Evolutionary conservation across 2,113 vertebrate species (phyloP).

Genomic region (Panurus biarmicus): DNA sequence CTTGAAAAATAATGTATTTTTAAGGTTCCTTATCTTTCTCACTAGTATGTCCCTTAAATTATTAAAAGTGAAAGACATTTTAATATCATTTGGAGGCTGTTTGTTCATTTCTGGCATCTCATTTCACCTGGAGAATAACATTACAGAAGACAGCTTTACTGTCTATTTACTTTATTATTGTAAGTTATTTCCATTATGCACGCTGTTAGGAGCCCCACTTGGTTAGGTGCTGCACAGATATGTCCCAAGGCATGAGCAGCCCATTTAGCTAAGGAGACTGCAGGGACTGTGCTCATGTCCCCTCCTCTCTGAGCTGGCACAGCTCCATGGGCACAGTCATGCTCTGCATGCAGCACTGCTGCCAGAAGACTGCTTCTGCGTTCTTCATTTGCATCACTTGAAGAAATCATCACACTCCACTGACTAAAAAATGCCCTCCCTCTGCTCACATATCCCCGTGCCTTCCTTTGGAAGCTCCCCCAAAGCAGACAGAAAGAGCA

Average conservation of each 20-base stretch:
- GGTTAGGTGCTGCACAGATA: not conserved
- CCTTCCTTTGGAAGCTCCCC: not conserved
- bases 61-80: slow-evolving; percentile 44
- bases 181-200: slow-evolving; percentile 10
- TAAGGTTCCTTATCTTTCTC: slow-evolving; percentile 28
- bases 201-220: not conserved
- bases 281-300: not conserved
- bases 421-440: not conserved
- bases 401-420: not conserved
- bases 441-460: not conserved
- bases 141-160: slow-evolving; percentile 42
- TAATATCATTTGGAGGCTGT: slow-evolving; percentile 31
- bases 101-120: slow-evolving; percentile 37
- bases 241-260: not conserved
- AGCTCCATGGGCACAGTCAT: not conserved
- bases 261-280: not conserved
- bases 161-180: slow-evolving; percentile 38
- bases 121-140: slow-evolving; percentile 40
- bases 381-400: not conserved
- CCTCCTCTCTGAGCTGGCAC: not conserved
- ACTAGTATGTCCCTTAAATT: slow-evolving; percentile 7
- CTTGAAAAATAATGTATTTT: slow-evolving; percentile 9
- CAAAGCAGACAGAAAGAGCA: not conserved
- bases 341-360: not conserved
- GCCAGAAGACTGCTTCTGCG: not conserved